Base-by-base conservation (phyloP, 2,113 vertebrate genomes). In the Entelurus aequoreus region DNA sequence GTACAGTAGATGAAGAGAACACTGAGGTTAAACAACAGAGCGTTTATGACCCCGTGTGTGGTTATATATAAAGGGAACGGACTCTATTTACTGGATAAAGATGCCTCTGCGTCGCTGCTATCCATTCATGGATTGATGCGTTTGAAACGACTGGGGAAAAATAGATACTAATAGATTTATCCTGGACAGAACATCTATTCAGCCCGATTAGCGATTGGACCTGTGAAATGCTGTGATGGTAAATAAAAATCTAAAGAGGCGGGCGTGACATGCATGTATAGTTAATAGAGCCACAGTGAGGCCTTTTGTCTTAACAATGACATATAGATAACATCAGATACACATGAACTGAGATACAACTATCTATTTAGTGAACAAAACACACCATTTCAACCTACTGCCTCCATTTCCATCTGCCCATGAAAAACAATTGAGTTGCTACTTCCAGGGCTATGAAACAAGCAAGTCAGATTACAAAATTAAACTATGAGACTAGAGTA, bases 181-280 rank as follows among this genome's bases (percentile, higher is more conserved):
- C 19, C 60, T 63, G 54, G 53, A 67, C 58, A 66, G 40, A n/a
- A 73, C 69, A 72, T 75, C 58, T 15, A 65, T 68, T 73, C 66
- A 75, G 68, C 66, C 51, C 53, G 60, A 73, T 81, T 80, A 74
- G 61, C 48, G 6, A 40, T 67, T 74, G 46, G 80, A 60, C 56
- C 44, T 62, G 51, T 53, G 46, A 73, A 56, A 19, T 48, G 69
- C 51, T 64, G 55, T 59, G 36, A 44, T 49, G 58, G 69, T 74
- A 44, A 82, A 79, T 72, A 64, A 60, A 12, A 59, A 44, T 66
- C 44, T 62, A 68, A n/a, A n/a, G n/a, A n/a, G n/a, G n/a, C n/a
- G n/a, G n/a, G n/a, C n/a, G n/a, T 74, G 42, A 71, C 78, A 77
- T 81, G 64, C 79, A 62, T 78, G 60, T 68, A 66, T 60, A 70